A percentile compares a stretch with the other conserved stretches of the same genome.
These are phyloP conservation scores for Pseudanteris insignis DNA, from an alignment of 2,888 invertebrate species.

Conservation along the genomic window DNA sequence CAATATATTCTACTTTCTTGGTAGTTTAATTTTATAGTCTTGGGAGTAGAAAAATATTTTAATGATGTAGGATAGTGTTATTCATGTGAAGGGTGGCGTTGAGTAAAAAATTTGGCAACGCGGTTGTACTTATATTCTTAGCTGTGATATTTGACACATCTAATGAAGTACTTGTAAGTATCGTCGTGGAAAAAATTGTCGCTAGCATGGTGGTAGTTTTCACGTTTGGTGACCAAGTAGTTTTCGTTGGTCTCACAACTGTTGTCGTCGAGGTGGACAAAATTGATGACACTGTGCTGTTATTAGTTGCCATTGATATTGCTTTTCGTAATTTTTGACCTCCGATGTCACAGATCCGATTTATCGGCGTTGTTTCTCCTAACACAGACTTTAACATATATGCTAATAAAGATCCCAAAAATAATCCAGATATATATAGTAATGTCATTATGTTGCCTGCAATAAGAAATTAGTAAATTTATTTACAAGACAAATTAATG, in stretches of 20 bases:
- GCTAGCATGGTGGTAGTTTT: conserved; percentile 51
- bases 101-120: conserved; percentile 51
- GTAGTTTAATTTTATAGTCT: too few relatives aligned
- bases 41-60: conserved; percentile 39
- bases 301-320: conserved; percentile 44
- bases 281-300: conserved; percentile 50
- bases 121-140: conserved; percentile 51
- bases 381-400: conserved; percentile 75
- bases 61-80: conserved; percentile 52
- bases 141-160: conserved; percentile 48
- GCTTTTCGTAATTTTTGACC: conserved; percentile 46
- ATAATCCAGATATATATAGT: conserved; percentile 87
- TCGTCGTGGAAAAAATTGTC: conserved; percentile 50
- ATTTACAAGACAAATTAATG: too few relatives aligned
- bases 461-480: too few relatives aligned
- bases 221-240: conserved; percentile 51
- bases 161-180: conserved; percentile 52
- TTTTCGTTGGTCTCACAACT: conserved; percentile 50
- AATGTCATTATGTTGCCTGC: conserved; percentile 92
- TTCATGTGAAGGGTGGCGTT: conserved; percentile 54
- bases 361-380: conserved; percentile 58
- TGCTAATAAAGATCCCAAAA: conserved; percentile 84
- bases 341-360: conserved; percentile 57
- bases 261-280: conserved; percentile 49
- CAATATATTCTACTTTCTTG: neutral